These are phyloP conservation scores for Andricus grossulariae DNA, from an alignment of 1,140 invertebrate species.

Conservation along the genomic window DNA sequence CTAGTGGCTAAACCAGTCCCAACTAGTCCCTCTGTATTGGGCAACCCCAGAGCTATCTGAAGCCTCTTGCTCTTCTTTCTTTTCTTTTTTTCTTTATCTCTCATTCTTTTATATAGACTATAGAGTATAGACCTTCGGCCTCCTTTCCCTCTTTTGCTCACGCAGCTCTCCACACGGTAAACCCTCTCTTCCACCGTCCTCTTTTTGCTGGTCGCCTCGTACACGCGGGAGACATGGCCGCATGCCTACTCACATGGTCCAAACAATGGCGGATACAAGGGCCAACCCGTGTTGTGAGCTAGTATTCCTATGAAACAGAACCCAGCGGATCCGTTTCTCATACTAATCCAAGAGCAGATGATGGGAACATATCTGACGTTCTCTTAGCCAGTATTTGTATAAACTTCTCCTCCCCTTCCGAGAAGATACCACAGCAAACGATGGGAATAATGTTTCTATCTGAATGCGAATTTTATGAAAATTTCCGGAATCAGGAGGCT, in stretches of 20 bases:
- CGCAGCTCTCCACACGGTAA: slow-evolving; percentile 9
- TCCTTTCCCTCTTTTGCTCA: slow-evolving; percentile 44
- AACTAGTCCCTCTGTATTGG: slow-evolving; percentile 44
- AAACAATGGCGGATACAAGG: slow-evolving; percentile 73
- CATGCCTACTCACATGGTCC: slow-evolving; percentile 68
- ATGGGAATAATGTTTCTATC: slow-evolving; percentile 26
- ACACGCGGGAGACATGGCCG: slow-evolving; percentile 72
- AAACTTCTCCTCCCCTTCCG: slow-evolving; percentile 27
- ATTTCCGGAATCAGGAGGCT: background rate
- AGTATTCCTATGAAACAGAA: slow-evolving; percentile 57
- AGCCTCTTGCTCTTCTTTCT: slow-evolving; percentile 33
- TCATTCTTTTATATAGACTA: slow-evolving; percentile 39
- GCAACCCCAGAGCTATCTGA: slow-evolving; percentile 2
- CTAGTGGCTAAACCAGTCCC: slow-evolving; percentile 52
- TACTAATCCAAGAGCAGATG: slow-evolving; percentile 24
- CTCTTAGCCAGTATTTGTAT: background rate
- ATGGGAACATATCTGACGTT: slow-evolving; percentile 25
- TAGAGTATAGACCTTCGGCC: slow-evolving; percentile 37
- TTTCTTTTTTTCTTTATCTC: slow-evolving; percentile 51
- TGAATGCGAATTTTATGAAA: background rate
- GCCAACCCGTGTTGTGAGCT: slow-evolving; percentile 57
- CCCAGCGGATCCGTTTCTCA: slow-evolving; percentile 26
- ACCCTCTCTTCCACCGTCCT: slow-evolving; percentile 53
- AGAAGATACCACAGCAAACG: background rate
- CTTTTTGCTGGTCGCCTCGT: slow-evolving; percentile 66